Evolutionary conservation across 2,113 vertebrate genomes (phyloP).

Genomic region (Pteronura brasiliensis): DNA sequence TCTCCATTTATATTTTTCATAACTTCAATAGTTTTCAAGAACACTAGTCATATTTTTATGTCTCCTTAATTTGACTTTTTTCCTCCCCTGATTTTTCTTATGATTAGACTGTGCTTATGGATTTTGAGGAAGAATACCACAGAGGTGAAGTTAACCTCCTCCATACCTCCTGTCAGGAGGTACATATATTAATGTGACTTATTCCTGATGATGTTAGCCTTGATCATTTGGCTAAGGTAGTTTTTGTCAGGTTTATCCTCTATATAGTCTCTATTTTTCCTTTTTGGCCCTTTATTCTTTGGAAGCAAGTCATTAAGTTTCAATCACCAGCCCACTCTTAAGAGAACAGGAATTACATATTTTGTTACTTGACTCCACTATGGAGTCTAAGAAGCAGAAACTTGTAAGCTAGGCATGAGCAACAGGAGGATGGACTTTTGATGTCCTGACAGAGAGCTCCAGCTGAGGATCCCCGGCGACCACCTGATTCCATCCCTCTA

Average conservation of each 20-base stretch:
- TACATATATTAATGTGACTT: not conserved
- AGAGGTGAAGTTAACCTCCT: not conserved
- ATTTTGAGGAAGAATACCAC: not conserved
- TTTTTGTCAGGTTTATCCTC: not conserved
- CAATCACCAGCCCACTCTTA: not conserved
- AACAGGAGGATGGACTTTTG: not conserved
- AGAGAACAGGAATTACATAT: not conserved
- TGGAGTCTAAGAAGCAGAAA: not conserved
- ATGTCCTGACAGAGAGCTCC: not conserved
- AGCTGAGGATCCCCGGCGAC: not conserved
- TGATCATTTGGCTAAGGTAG: not conserved
- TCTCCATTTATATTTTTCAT: not conserved
- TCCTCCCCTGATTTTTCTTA: not conserved
- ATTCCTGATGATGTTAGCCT: not conserved
- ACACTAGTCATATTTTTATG: not conserved
- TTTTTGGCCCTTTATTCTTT: not conserved
- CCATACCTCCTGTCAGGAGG: not conserved
- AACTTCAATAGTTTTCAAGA: not conserved
- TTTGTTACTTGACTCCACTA: not conserved
- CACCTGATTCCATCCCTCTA: not conserved
- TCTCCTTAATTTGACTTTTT: not conserved
- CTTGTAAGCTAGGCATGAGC: not conserved
- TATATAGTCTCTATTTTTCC: not conserved
- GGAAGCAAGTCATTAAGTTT: not conserved
- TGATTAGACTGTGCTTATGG: not conserved